phyloP scores from a whole-genome alignment of 2,797 vertebrate species.

The Danio jaintianensis region DNA sequence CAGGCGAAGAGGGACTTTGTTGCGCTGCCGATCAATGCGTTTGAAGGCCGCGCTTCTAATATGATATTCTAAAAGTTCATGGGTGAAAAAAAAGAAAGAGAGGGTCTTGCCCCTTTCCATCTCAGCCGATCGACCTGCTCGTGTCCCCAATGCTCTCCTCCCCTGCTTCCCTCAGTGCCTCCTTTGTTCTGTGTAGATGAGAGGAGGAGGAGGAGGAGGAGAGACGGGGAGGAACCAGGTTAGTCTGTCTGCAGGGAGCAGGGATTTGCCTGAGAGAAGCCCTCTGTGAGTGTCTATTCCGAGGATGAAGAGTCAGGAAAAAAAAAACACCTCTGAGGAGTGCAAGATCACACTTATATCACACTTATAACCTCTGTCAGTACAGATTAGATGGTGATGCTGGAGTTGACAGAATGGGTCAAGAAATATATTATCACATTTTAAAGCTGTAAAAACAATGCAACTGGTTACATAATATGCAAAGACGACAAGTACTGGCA shows the following conservation, averaged over 20 bases:
- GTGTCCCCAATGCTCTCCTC: not conserved
- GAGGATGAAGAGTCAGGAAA: conserved; percentile 12
- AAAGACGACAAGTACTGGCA: not conserved
- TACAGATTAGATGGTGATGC: not conserved
- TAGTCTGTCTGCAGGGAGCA: conserved; percentile 6
- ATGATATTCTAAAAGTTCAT: conserved; percentile 50
- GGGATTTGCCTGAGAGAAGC: conserved; percentile 20
- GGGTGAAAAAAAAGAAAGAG: not conserved
- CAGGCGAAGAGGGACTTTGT: not conserved
- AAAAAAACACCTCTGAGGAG: not conserved
- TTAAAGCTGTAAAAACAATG: not conserved
- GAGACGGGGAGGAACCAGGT: conserved; percentile 14
- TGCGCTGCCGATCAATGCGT: conserved; percentile 42
- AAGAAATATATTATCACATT: not conserved
- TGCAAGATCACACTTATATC: not conserved
- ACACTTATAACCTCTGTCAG: not conserved
- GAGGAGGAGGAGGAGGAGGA: not conserved
- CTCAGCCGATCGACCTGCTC: conserved; percentile 31
- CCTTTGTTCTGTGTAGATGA: conserved; percentile 49
- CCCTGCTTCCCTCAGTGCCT: not conserved
- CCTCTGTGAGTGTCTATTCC: conserved; percentile 30
- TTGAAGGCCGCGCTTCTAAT: conserved; percentile 49
- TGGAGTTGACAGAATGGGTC: not conserved
- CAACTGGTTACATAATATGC: not conserved
- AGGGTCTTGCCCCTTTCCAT: conserved; percentile 23